phyloP scores from a whole-genome alignment of 2,113 vertebrate genomes.

The human region GRCh38 chr7:33417001-33417500 shows the following conservation, averaged over 20 bases:
- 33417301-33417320: slow-evolving; percentile 44
- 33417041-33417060: background rate
- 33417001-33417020: background rate
- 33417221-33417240: slow-evolving; percentile 34
- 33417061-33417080: background rate
- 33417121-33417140: background rate
- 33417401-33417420: background rate
- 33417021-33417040: background rate
- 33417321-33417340: background rate
- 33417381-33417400: background rate
- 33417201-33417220: slow-evolving; percentile 26
- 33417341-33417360: slow-evolving; percentile 28
- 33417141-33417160: slow-evolving; percentile 26
- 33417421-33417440: background rate
- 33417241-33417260: background rate
- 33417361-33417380: slow-evolving; percentile 27
- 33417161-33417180: background rate
- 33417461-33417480: background rate
- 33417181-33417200: slow-evolving; percentile 20
- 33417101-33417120: background rate
- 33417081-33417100: background rate
- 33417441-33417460: background rate
- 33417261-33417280: slow-evolving; percentile 51
- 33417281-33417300: slow-evolving; percentile 41
- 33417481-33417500: background rate